Base-by-base conservation (phyloP, 2,113 vertebrate species). In the Albula glossodonta region DNA sequence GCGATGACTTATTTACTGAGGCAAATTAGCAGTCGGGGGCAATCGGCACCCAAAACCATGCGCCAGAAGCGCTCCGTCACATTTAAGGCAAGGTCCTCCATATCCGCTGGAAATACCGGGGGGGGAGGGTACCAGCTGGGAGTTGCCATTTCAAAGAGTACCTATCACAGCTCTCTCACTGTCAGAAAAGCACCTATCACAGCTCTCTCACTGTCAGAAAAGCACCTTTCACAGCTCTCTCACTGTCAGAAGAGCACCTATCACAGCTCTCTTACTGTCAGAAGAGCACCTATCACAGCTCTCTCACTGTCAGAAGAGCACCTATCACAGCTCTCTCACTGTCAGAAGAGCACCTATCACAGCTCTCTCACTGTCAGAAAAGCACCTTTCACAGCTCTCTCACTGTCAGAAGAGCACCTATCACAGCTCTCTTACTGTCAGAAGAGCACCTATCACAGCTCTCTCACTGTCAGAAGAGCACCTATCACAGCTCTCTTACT, bases 1-100 rank as follows among this genome's bases (percentile, higher is more conserved):
- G 63, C 49, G 19, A 57, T 31, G 9, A 11, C 41, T n/a, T 86
- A 53, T 86, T 86, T 81, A 70, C 53, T 51, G 60, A 74, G 83
- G 15, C 80, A 52, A 51, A 70, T 70, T 52, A 84, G 50, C 41
- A 13, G 51, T 74, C 56, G 19, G 60, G 19, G 60, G 51, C 49
- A 31, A 9, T 74, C 50, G 31, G 48, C 74, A 48, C 63, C 31
- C 50, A 25, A 48, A 66, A 22, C 41, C 50, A 10, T 84, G 19
- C 63, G 60, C 56, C 48, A 77, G 77, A 51, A 77, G 53, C 66
- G n/a, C 56, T 84, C 63, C 19, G 7, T 51, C 60, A 74, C 63
- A 8, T 22, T 25, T 41, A n/a, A 25, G 48, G 0, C 13, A 22
- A 74, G 56, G 11, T 84, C 48, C 22, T 31, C 31, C 19, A 51